phyloP scores from a whole-genome alignment of 2,888 invertebrate species.

The Meandrusa payeni region DNA sequence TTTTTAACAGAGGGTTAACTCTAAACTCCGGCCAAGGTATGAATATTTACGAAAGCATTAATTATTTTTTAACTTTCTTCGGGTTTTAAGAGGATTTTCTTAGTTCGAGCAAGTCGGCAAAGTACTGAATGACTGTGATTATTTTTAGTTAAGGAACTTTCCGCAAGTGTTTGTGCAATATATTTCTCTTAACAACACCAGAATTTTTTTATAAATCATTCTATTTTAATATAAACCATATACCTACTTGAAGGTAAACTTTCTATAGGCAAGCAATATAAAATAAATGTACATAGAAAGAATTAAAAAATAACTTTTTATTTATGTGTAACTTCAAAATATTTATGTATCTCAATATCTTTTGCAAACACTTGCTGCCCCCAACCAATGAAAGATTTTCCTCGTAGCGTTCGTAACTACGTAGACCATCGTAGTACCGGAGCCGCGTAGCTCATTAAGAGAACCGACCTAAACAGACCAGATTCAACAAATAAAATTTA shows the following conservation, averaged over 20 bases:
- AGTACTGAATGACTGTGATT: constrained; percentile 58
- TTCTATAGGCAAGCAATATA: too few relatives aligned
- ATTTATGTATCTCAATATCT: too few relatives aligned
- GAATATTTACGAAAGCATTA: constrained; percentile 82
- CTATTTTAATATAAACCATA: constrained; percentile 4
- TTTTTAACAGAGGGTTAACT: constrained; percentile 59
- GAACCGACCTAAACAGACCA: constrained; percentile 38
- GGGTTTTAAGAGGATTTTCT: constrained; percentile 71
- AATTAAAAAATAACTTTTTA: too few relatives aligned
- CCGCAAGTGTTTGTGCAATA: constrained; percentile 31
- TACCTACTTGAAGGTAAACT: too few relatives aligned
- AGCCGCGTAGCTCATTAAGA: constrained; percentile 46
- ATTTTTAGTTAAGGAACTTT: constrained; percentile 43
- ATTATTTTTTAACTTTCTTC: constrained; percentile 81
- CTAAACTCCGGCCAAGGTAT: constrained; percentile 75
- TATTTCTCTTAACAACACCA: constrained; percentile 26
- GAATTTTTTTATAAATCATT: constrained; percentile 1
- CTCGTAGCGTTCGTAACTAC: constrained; percentile 24
- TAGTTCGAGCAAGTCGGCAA: constrained; percentile 54
- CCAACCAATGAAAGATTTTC: background rate
- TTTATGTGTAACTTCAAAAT: too few relatives aligned
- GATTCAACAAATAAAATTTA: constrained; percentile 56
- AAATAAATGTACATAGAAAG: too few relatives aligned
- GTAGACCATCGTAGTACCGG: constrained; percentile 33
- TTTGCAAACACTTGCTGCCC: too few relatives aligned